Evolutionary conservation across 2,797 vertebrate genomes (phyloP), one percentile per base, ranked within the genome.

Genomic region (Periparus ater): DNA sequence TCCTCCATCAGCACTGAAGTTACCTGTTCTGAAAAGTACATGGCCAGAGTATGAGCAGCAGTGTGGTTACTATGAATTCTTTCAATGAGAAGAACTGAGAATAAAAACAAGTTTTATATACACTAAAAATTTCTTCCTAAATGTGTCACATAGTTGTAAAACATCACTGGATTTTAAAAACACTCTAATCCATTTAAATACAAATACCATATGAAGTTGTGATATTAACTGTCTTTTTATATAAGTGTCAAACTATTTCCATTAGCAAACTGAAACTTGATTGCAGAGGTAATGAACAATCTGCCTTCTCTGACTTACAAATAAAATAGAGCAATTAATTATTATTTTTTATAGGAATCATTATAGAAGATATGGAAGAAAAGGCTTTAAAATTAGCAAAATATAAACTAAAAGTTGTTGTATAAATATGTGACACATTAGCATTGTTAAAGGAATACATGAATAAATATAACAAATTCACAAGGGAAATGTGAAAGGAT

Each of bases 361-460:
- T 92, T 89, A 91, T 32, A 7, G 47, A 81, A 92, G 50, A 76
- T 44, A 77, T 40, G 68, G 65, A 88, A 93, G 73, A 85, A 91
- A 88, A 87, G 17, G 5, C 16, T 61, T 95, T 92, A 88, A 94
- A 95, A 93, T 91, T 89, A 92, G 30, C 19, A 78, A 92, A 95
- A 90, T 47, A 8, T 65, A 86, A 85, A 70, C 45, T 13, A 86
- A 36, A 32, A 78, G n/a, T 84, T 96, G 85, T 91, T 89, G 48
- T 71, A 85, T 91, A 94, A 96, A 95, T 87, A 94, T 83, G 55
- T 89, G 50, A 71, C 51, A 85, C 21, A 62, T 82, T 91, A 86
- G 13, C 88, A 47, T 84, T 94, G 44, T 91, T 95, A 81, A 94
- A 83, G 36, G 13, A 83, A 92, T 65, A 70, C 16, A 36, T 16